Conservation (phyloP, 1,140 invertebrate genomes). For the Trichonephila inaurata region DNA sequence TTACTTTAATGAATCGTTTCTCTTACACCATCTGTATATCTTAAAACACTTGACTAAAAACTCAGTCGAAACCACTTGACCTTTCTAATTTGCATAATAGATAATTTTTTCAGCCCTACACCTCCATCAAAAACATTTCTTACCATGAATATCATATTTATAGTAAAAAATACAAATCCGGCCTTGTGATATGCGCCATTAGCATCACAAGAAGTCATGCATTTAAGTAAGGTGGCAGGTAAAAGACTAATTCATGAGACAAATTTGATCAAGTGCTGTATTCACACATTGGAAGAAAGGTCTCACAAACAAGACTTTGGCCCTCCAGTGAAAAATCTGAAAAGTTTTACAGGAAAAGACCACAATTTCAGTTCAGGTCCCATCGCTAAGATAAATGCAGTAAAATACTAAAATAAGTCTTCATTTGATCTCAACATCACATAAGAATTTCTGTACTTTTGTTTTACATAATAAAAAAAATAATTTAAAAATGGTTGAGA, state of each 20-base stretch:
- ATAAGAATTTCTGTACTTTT: not conserved
- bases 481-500: not conserved
- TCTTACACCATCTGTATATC: too few species aligned
- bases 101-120: too few species aligned
- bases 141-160: constrained; percentile 11
- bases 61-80: too few species aligned
- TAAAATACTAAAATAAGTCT: constrained; percentile 9
- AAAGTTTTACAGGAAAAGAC: not conserved
- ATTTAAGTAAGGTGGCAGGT: not conserved
- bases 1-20: too few species aligned
- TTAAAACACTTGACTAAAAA: too few species aligned
- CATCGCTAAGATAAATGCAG: constrained; percentile 13
- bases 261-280: constrained; percentile 7
- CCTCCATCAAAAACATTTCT: too few species aligned
- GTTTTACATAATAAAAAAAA: not conserved
- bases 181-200: not conserved
- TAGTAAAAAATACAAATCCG: not conserved
- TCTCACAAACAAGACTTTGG: not conserved
- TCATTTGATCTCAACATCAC: not conserved
- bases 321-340: not conserved
- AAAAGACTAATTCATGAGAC: not conserved
- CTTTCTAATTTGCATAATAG: too few species aligned
- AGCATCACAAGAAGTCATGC: not conserved
- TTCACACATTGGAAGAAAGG: not conserved
- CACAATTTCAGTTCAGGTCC: not conserved